Conservation (phyloP, 2,888 invertebrate species). For the Bellardia pandia region DNA sequence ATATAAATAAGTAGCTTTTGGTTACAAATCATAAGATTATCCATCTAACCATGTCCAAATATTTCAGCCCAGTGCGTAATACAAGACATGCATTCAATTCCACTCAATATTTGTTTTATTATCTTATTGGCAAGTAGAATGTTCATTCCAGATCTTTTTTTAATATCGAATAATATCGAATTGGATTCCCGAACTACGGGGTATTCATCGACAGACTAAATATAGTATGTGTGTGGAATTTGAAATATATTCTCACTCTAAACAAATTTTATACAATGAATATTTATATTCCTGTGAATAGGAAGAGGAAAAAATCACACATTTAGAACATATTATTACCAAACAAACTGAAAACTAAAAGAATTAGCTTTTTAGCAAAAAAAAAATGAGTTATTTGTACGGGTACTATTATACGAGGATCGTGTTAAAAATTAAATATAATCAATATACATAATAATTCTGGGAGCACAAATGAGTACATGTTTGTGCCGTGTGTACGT, state of each 20-base stretch:
- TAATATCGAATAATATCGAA: too few species aligned
- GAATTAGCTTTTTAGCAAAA: constrained; percentile 52
- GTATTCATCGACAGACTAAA: not conserved
- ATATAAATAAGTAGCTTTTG: too few species aligned
- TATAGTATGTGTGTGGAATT: constrained; percentile 35
- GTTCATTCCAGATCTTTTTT: too few species aligned
- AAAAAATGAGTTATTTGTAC: constrained; percentile 23
- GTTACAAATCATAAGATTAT: too few species aligned
- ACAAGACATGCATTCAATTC: too few species aligned
- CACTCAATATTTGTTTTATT: too few species aligned
- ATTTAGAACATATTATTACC: constrained; percentile 54
- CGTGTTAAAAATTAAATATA: not conserved
- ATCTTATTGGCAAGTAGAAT: too few species aligned
- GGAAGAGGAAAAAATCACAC: constrained; percentile 49
- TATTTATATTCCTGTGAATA: constrained; percentile 54
- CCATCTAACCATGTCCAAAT: too few species aligned
- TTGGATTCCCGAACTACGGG: too few species aligned
- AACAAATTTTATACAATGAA: constrained; percentile 56
- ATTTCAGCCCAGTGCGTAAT: too few species aligned
- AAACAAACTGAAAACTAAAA: constrained; percentile 52
- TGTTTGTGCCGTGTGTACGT: too few species aligned
- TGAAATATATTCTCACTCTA: constrained; percentile 54
- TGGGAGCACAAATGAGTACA: too few species aligned
- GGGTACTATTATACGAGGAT: not conserved
- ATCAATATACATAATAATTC: not conserved